phyloP scores from a whole-genome alignment of 2,888 invertebrate genomes.

The Leucania comma region DNA sequence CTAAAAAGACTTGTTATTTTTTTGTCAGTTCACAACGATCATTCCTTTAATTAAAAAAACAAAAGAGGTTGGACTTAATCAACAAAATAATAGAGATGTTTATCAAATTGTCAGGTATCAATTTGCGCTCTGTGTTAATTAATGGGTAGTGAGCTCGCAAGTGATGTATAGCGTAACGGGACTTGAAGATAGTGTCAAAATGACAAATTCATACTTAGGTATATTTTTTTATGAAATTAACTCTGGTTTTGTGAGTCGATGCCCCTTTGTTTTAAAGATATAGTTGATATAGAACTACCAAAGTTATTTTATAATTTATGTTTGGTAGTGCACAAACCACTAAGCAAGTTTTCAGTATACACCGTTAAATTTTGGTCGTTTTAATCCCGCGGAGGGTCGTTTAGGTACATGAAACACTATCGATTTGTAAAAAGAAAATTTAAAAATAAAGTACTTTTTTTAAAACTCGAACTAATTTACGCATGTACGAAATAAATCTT shows the following conservation, averaged over 20 bases:
- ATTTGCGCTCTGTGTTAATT: slow-evolving; percentile 42
- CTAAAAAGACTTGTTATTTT: slow-evolving; percentile 7
- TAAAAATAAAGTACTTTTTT: too few relatives aligned
- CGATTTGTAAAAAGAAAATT: too few relatives aligned
- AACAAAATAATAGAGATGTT: slow-evolving; percentile 37
- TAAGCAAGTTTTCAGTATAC: too few relatives aligned
- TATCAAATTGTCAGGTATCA: slow-evolving; percentile 60
- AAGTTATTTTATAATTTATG: background rate
- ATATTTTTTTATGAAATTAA: slow-evolving; percentile 10
- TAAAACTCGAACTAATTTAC: too few relatives aligned
- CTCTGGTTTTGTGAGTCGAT: slow-evolving; percentile 31
- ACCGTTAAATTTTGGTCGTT: too few relatives aligned
- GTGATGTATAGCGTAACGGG: slow-evolving; percentile 34
- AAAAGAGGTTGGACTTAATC: slow-evolving; percentile 39
- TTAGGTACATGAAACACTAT: too few relatives aligned
- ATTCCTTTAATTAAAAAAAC: slow-evolving; percentile 34
- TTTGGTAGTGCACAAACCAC: too few relatives aligned
- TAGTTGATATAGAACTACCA: background rate
- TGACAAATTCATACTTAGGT: slow-evolving; percentile 30
- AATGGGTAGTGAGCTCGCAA: slow-evolving; percentile 34
- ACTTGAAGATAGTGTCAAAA: slow-evolving; percentile 43
- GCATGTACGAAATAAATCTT: too few relatives aligned
- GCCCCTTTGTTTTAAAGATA: slow-evolving; percentile 6
- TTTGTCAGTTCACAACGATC: slow-evolving; percentile 10
- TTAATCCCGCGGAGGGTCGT: too few relatives aligned